Conservation (phyloP, 2,888 invertebrate species). For the Hedya salicella region DNA sequence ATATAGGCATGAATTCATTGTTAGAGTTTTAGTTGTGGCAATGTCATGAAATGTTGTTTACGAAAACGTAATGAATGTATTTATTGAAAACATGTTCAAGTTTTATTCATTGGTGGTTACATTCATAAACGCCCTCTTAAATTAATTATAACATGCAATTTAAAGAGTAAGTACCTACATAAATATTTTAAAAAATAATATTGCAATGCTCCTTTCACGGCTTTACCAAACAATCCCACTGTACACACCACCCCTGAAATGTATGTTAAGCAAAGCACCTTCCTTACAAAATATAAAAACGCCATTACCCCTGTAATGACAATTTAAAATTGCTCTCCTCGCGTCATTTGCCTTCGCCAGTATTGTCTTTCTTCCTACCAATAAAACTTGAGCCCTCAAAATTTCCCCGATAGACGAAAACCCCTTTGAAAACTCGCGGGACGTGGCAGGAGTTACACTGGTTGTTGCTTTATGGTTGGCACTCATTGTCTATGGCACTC, state of each 20-base stretch:
- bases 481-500: constrained; percentile 78
- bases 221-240: constrained; percentile 49
- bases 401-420: neutral
- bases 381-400: constrained; percentile 50
- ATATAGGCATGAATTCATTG: no score
- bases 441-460: constrained; percentile 53
- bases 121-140: no score
- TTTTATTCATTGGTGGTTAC: no score
- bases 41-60: no score
- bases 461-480: constrained; percentile 68
- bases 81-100: no score
- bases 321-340: constrained; percentile 76
- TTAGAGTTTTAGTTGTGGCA: no score
- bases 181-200: neutral
- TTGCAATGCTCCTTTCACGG: neutral
- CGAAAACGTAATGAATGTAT: no score
- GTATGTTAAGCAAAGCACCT: constrained; percentile 74
- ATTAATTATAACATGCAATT: no score
- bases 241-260: constrained; percentile 55
- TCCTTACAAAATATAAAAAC: constrained; percentile 72
- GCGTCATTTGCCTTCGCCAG: constrained; percentile 72
- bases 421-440: constrained; percentile 20
- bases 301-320: constrained; percentile 79
- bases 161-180: no score
- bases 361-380: constrained; percentile 67